Evolutionary conservation across 2,888 invertebrate genomes (phyloP), one percentile per base, ranked within the genome.

Genomic region (Euzetes globulus): DNA sequence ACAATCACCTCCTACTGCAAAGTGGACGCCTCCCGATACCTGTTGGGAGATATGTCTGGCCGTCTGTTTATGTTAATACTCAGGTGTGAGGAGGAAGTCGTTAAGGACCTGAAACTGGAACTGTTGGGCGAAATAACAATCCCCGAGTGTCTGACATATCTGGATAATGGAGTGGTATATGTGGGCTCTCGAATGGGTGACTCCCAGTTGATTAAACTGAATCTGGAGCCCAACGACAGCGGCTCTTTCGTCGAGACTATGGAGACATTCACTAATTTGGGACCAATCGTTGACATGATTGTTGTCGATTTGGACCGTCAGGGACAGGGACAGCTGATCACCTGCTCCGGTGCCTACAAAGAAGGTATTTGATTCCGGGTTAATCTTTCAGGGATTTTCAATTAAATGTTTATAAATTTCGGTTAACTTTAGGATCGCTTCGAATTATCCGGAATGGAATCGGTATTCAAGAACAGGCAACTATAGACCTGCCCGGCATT

Each of bases 371-470:
- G 2, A 13, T 1, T 27, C 15, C 1, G 7, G 11, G 4, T 27
- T 15, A 13, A 3, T 27, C 2, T 19, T 25, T 3, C 9, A 3
- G 2, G 5, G 22, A 6, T 58, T 27, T 27, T 58, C 27, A 19
- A 41, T 41, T 58, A 6, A 58, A 25, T 58, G n/a, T n/a, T n/a
- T n/a, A n/a, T n/a, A n/a, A n/a, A n/a, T 13, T 7, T 58, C 27
- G 19, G 6, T 27, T 2, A 11, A 37, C 17, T 4, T 27, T n/a
- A 73, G 99, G 99, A 0, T 96, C 97, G 0, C 85, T 99, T 47
- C 87, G 98, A 73, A 94, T 99, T 76, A 98, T 99, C 78, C 88
- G 98, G 78, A 99, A 98, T 84, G 99, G 99, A 4, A 99, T 99
- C 81, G 99, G 99, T 3, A 97, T 98, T 76, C 95, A 97, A 79